Percentiles rank a stretch among this genome's conserved stretches.
Evolutionary conservation across 1,140 invertebrate genomes (phyloP).

Genomic region (Drosophila setifemur): DNA sequence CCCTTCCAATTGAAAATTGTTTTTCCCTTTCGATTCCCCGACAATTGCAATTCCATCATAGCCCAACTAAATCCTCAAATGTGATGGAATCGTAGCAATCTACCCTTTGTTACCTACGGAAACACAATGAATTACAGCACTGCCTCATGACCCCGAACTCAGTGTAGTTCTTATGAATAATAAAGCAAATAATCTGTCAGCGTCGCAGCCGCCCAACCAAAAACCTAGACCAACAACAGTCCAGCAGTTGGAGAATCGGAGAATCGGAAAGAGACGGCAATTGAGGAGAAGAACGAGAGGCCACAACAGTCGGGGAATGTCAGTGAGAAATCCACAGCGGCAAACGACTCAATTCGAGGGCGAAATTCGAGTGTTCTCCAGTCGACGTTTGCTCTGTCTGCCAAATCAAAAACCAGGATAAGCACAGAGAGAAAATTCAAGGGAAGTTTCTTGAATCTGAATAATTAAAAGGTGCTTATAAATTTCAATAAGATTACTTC

Average conservation of each 20-base stretch:
- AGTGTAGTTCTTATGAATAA: slow-evolving; percentile 73
- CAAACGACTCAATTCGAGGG: slow-evolving; percentile 73
- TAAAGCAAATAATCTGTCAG: slow-evolving; percentile 81
- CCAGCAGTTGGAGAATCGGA: slow-evolving; percentile 5
- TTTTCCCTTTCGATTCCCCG: slow-evolving; percentile 1
- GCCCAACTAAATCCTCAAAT: not conserved
- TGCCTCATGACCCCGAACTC: slow-evolving; percentile 27
- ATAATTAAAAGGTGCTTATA: too few species aligned
- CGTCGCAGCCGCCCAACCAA: slow-evolving; percentile 65
- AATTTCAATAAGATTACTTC: not conserved
- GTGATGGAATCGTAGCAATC: slow-evolving; percentile 35
- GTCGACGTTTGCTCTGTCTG: slow-evolving; percentile 35
- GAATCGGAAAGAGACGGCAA: not conserved
- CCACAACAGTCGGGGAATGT: slow-evolving; percentile 12
- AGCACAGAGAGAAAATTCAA: not conserved
- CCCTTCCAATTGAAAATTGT: too few species aligned
- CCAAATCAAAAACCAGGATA: slow-evolving; percentile 25
- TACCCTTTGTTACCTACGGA: slow-evolving; percentile 40
- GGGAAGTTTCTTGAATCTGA: too few species aligned
- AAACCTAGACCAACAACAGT: slow-evolving; percentile 39
- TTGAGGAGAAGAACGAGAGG: not conserved
- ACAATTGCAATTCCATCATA: slow-evolving; percentile 15
- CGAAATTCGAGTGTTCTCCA: slow-evolving; percentile 46
- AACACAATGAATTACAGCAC: slow-evolving; percentile 44
- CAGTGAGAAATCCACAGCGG: slow-evolving; percentile 39